Conservation (phyloP, 2,888 invertebrate species). For the Napeogenes sylphis region DNA sequence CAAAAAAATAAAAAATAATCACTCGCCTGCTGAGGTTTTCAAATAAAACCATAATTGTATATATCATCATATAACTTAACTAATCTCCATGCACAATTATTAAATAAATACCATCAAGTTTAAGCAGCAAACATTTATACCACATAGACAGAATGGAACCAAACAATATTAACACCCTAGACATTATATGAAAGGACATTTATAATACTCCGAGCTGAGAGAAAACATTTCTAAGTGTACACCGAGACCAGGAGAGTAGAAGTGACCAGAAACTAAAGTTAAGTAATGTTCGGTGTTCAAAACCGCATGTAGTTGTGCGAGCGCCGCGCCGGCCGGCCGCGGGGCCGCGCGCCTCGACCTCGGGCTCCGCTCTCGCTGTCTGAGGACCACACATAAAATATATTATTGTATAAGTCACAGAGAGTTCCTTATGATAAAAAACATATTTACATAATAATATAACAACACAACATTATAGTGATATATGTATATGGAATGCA, state of each 20-base stretch:
- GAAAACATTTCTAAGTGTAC: too few relatives aligned
- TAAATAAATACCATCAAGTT: neutral
- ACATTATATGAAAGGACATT: too few relatives aligned
- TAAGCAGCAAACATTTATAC: neutral
- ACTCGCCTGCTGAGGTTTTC: too few relatives aligned
- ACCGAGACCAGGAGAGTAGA: too few relatives aligned
- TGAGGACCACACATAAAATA: conserved; percentile 32
- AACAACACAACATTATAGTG: too few relatives aligned
- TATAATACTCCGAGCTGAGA: too few relatives aligned
- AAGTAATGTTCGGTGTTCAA: conserved; percentile 26
- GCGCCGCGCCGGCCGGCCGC: conserved; percentile 60
- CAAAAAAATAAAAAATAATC: too few relatives aligned
- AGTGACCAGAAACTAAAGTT: too few relatives aligned
- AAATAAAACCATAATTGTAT: neutral
- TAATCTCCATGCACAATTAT: conserved; percentile 10
- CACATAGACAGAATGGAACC: too few relatives aligned
- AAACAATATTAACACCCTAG: too few relatives aligned
- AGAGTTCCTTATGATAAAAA: neutral
- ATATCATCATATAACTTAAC: neutral
- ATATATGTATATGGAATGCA: too few relatives aligned
- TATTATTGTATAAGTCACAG: neutral
- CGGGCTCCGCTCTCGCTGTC: conserved; percentile 68
- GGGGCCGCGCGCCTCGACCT: conserved; percentile 62
- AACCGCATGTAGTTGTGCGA: conserved; percentile 59
- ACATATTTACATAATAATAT: neutral